These are phyloP conservation scores for Penaeus vannamei DNA, from an alignment of 1,140 invertebrate genomes.

Conservation along the genomic window DNA sequence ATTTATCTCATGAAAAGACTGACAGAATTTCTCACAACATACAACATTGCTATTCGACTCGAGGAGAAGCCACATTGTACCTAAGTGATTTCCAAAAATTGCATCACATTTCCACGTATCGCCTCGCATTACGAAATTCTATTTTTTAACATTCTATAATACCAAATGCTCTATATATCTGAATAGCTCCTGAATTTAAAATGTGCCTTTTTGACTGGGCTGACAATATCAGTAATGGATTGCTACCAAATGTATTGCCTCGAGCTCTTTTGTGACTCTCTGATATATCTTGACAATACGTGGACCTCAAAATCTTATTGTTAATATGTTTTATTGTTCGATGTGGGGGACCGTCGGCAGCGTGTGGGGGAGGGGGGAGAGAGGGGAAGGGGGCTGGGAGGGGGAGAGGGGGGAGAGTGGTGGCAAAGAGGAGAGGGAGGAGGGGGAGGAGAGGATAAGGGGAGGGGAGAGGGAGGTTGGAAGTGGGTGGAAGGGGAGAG, in stretches of 20 bases:
- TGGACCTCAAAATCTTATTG: conserved; percentile 31
- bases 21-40: neutral
- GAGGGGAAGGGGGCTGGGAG: neutral
- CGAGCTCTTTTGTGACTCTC: conserved; percentile 23
- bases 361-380: neutral
- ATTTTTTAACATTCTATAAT: conserved; percentile 25
- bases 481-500: conserved; percentile 21
- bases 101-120: conserved; percentile 18
- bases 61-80: conserved; percentile 19
- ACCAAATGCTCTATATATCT: conserved; percentile 35
- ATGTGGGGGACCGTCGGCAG: neutral
- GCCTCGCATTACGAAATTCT: conserved; percentile 5
- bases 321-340: conserved; percentile 32
- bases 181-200: conserved; percentile 34
- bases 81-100: conserved; percentile 25
- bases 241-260: conserved; percentile 33
- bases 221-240: conserved; percentile 35
- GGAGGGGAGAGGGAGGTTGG: conserved; percentile 17
- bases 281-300: conserved; percentile 29
- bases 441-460: neutral
- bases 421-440: neutral
- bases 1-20: too few relatives aligned
- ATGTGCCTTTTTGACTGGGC: conserved; percentile 31
- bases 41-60: conserved; percentile 10
- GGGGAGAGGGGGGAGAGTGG: too few relatives aligned